phyloP scores from a whole-genome alignment of 2,113 vertebrate genomes.

The Oxygymnocypris stewartii region DNA sequence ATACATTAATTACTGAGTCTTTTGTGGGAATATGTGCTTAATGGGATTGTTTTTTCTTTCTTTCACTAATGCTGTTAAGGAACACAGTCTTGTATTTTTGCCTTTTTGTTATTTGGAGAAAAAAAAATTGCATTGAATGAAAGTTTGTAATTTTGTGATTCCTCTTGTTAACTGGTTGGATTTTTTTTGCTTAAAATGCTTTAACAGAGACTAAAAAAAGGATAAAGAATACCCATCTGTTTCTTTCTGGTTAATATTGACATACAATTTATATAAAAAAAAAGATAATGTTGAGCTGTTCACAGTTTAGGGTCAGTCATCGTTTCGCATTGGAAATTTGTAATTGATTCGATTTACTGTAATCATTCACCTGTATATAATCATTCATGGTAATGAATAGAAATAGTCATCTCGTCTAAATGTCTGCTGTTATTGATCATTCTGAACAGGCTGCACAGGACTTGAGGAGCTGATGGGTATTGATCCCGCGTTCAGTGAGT shows the following conservation, averaged over 20 bases:
- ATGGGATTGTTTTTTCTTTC: too few species aligned
- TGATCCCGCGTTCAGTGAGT: slow-evolving; percentile 84
- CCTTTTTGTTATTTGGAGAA: too few species aligned
- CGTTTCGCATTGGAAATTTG: background rate
- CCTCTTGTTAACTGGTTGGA: too few species aligned
- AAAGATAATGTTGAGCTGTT: background rate
- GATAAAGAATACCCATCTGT: background rate
- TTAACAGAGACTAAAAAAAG: too few species aligned
- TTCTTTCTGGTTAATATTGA: background rate
- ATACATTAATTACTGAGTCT: too few species aligned
- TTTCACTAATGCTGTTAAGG: too few species aligned
- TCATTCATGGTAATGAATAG: background rate
- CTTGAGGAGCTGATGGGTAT: slow-evolving; percentile 92
- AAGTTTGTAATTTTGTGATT: too few species aligned
- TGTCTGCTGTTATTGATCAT: background rate
- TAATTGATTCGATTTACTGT: background rate
- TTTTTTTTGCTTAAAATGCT: too few species aligned
- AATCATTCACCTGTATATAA: background rate
- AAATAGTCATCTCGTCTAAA: background rate
- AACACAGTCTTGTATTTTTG: too few species aligned
- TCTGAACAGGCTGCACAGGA: slow-evolving; percentile 86
- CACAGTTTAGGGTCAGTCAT: background rate
- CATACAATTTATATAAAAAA: background rate
- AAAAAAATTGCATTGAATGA: too few species aligned
- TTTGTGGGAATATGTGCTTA: too few species aligned